Evolutionary conservation across 2,113 vertebrate genomes (phyloP).

Genomic region (Spheniscus mendiculus): DNA sequence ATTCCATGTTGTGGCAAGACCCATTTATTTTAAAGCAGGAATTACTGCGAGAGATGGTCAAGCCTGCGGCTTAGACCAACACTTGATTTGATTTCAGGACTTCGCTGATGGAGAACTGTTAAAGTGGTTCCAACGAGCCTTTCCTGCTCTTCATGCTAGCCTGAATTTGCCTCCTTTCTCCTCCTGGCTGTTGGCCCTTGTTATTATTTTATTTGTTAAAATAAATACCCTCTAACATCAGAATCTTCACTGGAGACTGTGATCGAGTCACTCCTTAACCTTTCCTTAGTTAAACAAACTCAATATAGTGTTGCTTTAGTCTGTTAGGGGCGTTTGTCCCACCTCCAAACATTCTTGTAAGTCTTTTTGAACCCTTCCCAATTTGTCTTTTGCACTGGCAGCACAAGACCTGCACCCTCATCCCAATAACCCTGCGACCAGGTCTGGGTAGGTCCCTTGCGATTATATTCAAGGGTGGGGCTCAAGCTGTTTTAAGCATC

Average conservation of each 20-base stretch:
- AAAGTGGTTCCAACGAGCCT: neutral
- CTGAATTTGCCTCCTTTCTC: neutral
- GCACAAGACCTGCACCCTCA: neutral
- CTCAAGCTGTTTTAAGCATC: neutral
- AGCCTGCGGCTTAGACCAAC: neutral
- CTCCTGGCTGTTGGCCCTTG: neutral
- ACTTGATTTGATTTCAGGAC: neutral
- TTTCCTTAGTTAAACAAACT: neutral
- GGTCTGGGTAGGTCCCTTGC: neutral
- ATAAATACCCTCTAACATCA: neutral
- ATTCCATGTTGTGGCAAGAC: neutral
- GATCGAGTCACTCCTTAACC: rapidly evolving
- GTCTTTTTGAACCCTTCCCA: neutral
- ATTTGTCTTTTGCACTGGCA: neutral
- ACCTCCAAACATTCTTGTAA: neutral
- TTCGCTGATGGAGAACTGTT: neutral
- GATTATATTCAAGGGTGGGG: neutral
- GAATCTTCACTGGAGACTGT: neutral
- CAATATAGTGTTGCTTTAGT: neutral
- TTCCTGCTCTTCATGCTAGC: neutral
- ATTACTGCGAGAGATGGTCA: neutral
- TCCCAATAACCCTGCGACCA: neutral
- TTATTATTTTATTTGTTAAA: neutral
- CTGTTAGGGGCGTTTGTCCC: neutral
- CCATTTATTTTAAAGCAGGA: neutral